A percentile compares a stretch with the other conserved stretches of the same genome.
phyloP scores from a whole-genome alignment of 2,113 vertebrate genomes.

The Prinia subflava region DNA sequence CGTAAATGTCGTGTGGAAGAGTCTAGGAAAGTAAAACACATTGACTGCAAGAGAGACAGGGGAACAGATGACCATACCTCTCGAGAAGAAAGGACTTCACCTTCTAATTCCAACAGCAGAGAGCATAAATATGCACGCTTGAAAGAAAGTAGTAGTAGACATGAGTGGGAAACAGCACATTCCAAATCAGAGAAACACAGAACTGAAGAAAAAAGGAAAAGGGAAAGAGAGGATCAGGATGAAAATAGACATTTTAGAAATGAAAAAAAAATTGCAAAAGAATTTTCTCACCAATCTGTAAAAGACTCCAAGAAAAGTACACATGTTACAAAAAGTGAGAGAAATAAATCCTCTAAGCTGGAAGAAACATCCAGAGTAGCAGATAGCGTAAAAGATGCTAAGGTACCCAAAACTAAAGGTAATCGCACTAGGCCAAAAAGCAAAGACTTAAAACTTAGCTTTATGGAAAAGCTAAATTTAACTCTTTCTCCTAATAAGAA shows the following conservation, averaged over 20 bases:
- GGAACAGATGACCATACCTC: constrained; percentile 42
- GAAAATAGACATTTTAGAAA: constrained; percentile 61
- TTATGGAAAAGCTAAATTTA: constrained; percentile 96
- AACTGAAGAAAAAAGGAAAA: constrained; percentile 78
- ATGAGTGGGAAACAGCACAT: constrained; percentile 57
- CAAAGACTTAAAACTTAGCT: constrained; percentile 85
- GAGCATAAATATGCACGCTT: constrained; percentile 44
- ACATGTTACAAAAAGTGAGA: constrained; percentile 37
- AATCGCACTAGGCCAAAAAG: constrained; percentile 38
- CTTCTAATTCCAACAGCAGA: constrained; percentile 51
- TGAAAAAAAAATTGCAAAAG: constrained; percentile 55
- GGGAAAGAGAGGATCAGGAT: constrained; percentile 66
- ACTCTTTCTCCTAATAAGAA: constrained; percentile 94
- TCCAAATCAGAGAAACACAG: constrained; percentile 69
- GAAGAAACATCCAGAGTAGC: not conserved
- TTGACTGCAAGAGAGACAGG: constrained; percentile 64
- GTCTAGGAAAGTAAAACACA: constrained; percentile 54
- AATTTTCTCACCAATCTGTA: constrained; percentile 28
- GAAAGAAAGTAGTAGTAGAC: constrained; percentile 31
- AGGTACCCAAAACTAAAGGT: constrained; percentile 27
- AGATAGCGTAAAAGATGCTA: not conserved
- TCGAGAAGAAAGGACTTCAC: constrained; percentile 60
- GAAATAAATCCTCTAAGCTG: not conserved
- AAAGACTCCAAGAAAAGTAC: constrained; percentile 56
- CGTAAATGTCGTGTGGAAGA: constrained; percentile 63